phyloP scores from a whole-genome alignment of 2,113 vertebrate genomes.

The Mesoclemmys tuberculata region DNA sequence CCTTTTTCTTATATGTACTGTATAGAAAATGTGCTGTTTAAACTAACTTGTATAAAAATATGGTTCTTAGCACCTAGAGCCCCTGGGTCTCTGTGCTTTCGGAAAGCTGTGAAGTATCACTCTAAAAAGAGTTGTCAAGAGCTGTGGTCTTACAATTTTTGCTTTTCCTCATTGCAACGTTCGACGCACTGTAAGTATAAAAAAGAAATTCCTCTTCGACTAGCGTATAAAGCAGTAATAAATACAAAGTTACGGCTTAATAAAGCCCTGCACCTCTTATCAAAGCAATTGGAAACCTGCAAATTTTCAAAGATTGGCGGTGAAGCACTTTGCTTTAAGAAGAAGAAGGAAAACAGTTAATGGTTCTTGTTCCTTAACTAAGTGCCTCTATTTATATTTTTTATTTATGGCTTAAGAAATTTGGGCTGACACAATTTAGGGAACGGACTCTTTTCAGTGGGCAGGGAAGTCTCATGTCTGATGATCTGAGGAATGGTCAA shows the following conservation, averaged over 20 bases:
- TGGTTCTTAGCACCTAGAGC: conserved; percentile 71
- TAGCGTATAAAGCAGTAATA: conserved; percentile 69
- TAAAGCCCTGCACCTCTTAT: conserved; percentile 31
- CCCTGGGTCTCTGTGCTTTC: conserved; percentile 34
- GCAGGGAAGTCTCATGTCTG: conserved; percentile 54
- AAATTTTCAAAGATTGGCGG: conserved; percentile 28
- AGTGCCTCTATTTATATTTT: conserved; percentile 85
- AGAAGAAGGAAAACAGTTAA: conserved; percentile 54
- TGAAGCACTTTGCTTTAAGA: conserved; percentile 65
- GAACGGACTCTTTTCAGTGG: conserved; percentile 46
- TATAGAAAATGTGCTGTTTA: conserved; percentile 78
- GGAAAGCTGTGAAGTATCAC: conserved; percentile 83
- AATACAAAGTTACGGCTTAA: conserved; percentile 39
- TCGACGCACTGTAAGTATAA: conserved; percentile 46
- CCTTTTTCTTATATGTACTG: conserved; percentile 65
- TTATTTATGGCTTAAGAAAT: conserved; percentile 78
- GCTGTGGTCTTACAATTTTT: conserved; percentile 70
- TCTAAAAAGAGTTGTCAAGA: conserved; percentile 74
- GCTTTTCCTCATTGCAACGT: conserved; percentile 69
- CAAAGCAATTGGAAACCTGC: conserved; percentile 54
- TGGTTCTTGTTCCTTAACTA: conserved; percentile 80
- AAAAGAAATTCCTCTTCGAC: conserved; percentile 41
- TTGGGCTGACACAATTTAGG: conserved; percentile 69
- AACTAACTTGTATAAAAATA: conserved; percentile 72
- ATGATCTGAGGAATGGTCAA: conserved; percentile 69